Evolutionary conservation across 2,797 vertebrate species (phyloP).

Genomic region (Centropyge bicolor): DNA sequence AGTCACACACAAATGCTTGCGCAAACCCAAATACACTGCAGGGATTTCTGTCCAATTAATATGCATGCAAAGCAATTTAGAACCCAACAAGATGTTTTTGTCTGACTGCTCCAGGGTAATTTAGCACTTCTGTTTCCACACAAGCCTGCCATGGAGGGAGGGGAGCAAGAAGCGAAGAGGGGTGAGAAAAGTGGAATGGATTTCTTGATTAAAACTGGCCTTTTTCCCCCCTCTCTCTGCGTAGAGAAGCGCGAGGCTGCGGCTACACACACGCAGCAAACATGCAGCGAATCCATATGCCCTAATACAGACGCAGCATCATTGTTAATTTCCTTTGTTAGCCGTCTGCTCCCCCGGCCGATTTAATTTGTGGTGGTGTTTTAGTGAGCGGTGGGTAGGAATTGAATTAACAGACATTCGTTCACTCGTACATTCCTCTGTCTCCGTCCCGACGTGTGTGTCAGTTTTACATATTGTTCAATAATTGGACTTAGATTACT

Average conservation of each 20-base stretch:
- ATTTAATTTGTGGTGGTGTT: conserved; percentile 89
- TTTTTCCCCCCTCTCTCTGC: conserved; percentile 73
- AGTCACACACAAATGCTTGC: conserved; percentile 70
- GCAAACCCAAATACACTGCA: conserved; percentile 84
- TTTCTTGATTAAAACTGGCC: conserved; percentile 90
- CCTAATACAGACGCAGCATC: conserved; percentile 86
- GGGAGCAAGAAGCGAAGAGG: conserved; percentile 74
- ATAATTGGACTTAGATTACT: conserved; percentile 88
- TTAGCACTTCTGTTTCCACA: conserved; percentile 84
- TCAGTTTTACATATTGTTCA: conserved; percentile 79
- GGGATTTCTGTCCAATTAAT: conserved; percentile 90
- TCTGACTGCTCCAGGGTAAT: conserved; percentile 87
- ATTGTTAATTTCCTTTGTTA: conserved; percentile 90
- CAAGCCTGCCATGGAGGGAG: conserved; percentile 75
- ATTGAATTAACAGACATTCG: conserved; percentile 86
- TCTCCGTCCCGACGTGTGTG: conserved; percentile 66
- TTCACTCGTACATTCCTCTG: conserved; percentile 75
- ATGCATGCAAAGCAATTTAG: conserved; percentile 90
- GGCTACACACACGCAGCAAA: conserved; percentile 77
- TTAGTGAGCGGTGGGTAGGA: conserved; percentile 77
- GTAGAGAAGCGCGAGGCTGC: conserved; percentile 70
- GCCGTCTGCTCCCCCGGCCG: conserved; percentile 82
- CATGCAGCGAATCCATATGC: conserved; percentile 88
- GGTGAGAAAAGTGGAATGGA: conserved; percentile 87
- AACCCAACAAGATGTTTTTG: conserved; percentile 90